Evolutionary conservation across 2,888 invertebrate genomes (phyloP).

Genomic region (Itoplectis maculator): DNA sequence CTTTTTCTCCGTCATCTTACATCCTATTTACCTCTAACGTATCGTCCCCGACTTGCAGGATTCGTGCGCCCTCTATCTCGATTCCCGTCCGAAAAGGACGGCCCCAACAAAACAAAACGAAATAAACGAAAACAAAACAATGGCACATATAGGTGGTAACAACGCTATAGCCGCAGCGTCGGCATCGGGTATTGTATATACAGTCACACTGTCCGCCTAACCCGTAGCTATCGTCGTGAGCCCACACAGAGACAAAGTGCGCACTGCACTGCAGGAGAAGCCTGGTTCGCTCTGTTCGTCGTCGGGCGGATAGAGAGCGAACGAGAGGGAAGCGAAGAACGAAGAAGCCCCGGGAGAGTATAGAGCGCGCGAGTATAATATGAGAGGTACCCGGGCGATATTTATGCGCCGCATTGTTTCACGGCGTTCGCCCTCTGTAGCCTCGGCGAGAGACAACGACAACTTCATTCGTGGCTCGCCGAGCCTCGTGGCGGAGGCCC

Average conservation of each 20-base stretch:
- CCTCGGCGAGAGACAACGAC: slow-evolving; percentile 81
- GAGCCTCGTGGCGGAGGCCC: slow-evolving; percentile 54
- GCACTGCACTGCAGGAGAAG: slow-evolving; percentile 21
- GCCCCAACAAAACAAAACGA: no score
- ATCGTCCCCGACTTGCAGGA: background rate
- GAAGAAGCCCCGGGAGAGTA: no score
- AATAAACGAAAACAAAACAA: background rate
- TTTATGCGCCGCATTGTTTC: slow-evolving; percentile 84
- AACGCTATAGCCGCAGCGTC: slow-evolving; percentile 36
- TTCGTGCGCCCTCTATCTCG: slow-evolving; percentile 55
- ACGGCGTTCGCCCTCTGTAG: slow-evolving; percentile 70
- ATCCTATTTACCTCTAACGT: slow-evolving; percentile 19
- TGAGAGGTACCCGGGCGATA: slow-evolving; percentile 81
- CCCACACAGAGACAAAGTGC: slow-evolving; percentile 71
- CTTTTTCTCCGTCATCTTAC: background rate
- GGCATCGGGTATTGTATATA: slow-evolving; percentile 4
- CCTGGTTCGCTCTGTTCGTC: background rate
- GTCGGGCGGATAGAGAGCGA: slow-evolving; percentile 43
- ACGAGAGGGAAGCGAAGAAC: slow-evolving; percentile 47
- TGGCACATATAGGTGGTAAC: slow-evolving; percentile 43
- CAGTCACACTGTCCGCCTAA: slow-evolving; percentile 15
- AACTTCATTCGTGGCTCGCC: slow-evolving; percentile 83
- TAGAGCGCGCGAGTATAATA: slow-evolving; percentile 74
- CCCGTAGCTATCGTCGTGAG: slow-evolving; percentile 38
- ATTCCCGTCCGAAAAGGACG: slow-evolving; percentile 25